phyloP scores from a whole-genome alignment of 2,888 invertebrate species.

The Maniola hyperantus region DNA sequence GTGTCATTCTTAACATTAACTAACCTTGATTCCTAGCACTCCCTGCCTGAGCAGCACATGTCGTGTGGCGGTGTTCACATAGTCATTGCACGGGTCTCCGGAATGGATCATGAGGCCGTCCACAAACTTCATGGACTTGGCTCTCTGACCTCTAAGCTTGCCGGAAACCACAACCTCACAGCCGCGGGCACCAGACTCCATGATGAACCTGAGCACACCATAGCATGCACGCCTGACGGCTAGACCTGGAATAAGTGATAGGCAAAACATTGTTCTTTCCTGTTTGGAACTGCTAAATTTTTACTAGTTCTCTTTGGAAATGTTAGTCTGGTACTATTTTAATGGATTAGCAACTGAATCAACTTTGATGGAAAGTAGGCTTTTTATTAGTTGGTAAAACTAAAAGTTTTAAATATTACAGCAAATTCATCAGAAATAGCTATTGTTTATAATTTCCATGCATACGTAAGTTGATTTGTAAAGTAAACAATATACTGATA shows the following conservation, averaged over 20 bases:
- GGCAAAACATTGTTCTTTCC: background rate
- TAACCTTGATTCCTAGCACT: conserved; percentile 89
- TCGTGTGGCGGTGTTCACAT: conserved; percentile 98
- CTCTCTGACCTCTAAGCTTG: conserved; percentile 99
- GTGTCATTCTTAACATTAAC: conserved; percentile 15
- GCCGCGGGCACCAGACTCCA: conserved; percentile 98
- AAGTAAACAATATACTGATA: no score
- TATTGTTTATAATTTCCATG: no score
- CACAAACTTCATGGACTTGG: conserved; percentile 99
- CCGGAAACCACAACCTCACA: conserved; percentile 99
- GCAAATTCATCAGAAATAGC: no score
- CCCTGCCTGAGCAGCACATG: conserved; percentile 98
- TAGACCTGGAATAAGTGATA: conserved; percentile 66
- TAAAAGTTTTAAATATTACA: no score
- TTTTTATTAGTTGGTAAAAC: no score
- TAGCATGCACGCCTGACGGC: conserved; percentile 96
- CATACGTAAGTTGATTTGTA: no score
- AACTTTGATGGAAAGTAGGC: no score
- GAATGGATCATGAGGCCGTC: conserved; percentile 99
- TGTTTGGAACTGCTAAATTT: no score
- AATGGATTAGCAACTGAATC: no score
- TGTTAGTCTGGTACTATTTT: no score
- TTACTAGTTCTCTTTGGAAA: no score
- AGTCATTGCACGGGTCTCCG: conserved; percentile 99
- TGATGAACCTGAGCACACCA: conserved; percentile 98